Evolutionary conservation across 2,113 vertebrate genomes (phyloP), one percentile per base, ranked within the genome.

Genomic region (Pollimyrus isidori): DNA sequence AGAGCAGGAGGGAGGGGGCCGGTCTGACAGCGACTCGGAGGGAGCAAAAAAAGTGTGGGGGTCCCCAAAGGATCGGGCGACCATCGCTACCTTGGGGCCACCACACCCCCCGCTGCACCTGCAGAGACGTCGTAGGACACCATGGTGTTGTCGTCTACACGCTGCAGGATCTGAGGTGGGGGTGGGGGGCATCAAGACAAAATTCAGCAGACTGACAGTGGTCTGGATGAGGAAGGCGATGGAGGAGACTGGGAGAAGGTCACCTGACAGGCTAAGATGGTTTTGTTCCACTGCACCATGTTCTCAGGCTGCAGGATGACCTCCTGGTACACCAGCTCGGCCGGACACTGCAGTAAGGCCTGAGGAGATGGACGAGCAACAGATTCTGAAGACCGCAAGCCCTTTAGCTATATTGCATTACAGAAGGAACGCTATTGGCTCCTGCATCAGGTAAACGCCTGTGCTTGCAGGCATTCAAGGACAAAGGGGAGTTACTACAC

Each of bases 201-300:
- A 80, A 42, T 80, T 19, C 73, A 80, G 15, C 73, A 80, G 73
- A 80, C 73, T 7, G 17, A 42, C 35, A 42, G 69, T n/a, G 9
- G 1, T 19, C 5, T 80, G 0, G 0, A 0, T 62, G 19, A 30
- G 11, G 13, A 80, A 39, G 73, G 73, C 42, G 92, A 7, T 45
- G 26, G 7, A 48, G 13, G 56, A n/a, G 42, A 39, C 6, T 11
- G 48, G 15, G 35, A 19, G 82, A 84, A n/a, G 19, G 39, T 58
- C 89, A 99, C 98, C 97, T 99, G 98, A 94, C 98, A 99, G 23
- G 91, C 96, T 0, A 97, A 96, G 90, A 99, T 94, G 0, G 98
- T 99, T 95, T 93, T 97, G 94, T 99, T 99, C 98, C 98, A 99
- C 65, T 98, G 95, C 89, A 96, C 97, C 97, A 99, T 97, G 94